These are phyloP conservation scores for Drosophila bocki DNA, from an alignment of 1,140 invertebrate genomes.

Conservation along the genomic window DNA sequence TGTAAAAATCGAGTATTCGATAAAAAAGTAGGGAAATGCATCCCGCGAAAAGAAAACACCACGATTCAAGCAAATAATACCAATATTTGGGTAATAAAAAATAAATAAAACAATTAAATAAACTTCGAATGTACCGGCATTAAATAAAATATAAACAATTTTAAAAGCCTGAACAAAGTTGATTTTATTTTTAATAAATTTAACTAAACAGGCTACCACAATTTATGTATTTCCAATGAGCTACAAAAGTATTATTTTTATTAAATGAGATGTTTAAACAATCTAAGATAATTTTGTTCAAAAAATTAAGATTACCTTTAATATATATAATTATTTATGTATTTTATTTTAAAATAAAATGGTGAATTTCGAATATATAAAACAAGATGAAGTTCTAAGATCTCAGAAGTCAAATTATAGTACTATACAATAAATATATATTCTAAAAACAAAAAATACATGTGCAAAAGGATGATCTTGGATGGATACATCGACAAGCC, in stretches of 20 bases:
- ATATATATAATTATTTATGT: not conserved
- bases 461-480: not conserved
- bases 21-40: no score
- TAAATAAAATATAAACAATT: not conserved
- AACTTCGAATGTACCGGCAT: no score
- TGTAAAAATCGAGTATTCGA: no score
- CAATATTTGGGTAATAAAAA: no score
- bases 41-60: no score
- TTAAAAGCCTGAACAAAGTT: no score
- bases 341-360: constrained; percentile 1
- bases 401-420: not conserved
- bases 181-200: no score
- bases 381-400: not conserved
- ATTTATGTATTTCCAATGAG: not conserved
- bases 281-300: constrained; percentile 1
- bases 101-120: no score
- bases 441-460: constrained; percentile 8
- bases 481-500: not conserved
- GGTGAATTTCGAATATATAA: not conserved
- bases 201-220: not conserved
- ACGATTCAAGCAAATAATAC: no score
- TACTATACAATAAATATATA: not conserved
- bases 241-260: not conserved
- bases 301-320: constrained; percentile 1
- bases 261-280: constrained; percentile 2